A percentile compares a stretch with the other conserved stretches of the same genome.
Evolutionary conservation across 2,113 vertebrate genomes (phyloP).

Genomic region (Columba janthina): DNA sequence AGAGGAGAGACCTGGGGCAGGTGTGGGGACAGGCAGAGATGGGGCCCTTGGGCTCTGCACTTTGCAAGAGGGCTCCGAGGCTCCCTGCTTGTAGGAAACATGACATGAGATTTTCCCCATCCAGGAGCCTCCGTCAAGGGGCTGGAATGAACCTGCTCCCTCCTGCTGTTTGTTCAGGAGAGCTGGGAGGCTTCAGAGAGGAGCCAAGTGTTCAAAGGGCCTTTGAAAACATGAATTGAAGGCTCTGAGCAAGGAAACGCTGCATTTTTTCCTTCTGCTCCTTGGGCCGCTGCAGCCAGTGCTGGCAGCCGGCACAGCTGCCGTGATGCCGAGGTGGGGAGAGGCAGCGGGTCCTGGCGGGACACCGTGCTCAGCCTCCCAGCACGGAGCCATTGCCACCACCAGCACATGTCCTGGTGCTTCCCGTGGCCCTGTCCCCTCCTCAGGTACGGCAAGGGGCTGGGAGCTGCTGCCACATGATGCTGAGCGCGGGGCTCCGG

Average conservation of each 20-base stretch:
- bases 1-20: neutral
- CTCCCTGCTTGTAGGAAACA: neutral
- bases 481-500: neutral
- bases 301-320: neutral
- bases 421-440: neutral
- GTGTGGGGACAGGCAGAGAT: neutral
- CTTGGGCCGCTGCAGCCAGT: neutral
- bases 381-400: neutral
- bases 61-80: neutral
- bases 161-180: slow-evolving; percentile 39
- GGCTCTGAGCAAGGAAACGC: slow-evolving; percentile 24
- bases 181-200: neutral
- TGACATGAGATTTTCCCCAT: neutral
- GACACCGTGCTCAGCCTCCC: neutral
- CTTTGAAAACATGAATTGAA: slow-evolving; percentile 61
- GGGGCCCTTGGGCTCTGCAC: neutral
- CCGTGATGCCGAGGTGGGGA: neutral
- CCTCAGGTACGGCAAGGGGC: accelerated
- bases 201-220: neutral
- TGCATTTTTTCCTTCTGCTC: slow-evolving; percentile 29
- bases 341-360: accelerated
- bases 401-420: neutral
- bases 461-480: neutral
- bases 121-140: neutral
- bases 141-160: slow-evolving; percentile 22